Conservation (phyloP, 1,140 invertebrate species). For the Pomacea maculata region DNA sequence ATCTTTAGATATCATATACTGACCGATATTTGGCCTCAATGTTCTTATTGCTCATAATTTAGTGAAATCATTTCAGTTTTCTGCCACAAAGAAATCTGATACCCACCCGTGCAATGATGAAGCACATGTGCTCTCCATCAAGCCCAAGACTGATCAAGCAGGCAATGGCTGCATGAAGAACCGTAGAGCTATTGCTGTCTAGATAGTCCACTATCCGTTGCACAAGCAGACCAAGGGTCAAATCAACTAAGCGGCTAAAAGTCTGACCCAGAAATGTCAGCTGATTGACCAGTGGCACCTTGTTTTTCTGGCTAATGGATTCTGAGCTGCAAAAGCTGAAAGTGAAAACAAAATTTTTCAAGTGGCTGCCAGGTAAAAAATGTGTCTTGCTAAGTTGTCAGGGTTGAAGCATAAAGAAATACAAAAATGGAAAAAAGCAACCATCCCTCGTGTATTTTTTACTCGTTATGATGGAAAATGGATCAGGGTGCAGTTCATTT, state of each 20-base stretch:
- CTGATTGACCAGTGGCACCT: conserved; percentile 65
- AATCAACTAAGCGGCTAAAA: conserved; percentile 58
- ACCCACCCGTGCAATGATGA: conserved; percentile 70
- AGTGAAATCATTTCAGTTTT: too few relatives aligned
- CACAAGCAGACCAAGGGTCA: conserved; percentile 58
- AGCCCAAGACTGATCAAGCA: conserved; percentile 58
- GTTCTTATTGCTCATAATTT: too few relatives aligned
- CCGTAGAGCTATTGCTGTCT: conserved; percentile 46
- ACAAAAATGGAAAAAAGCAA: background rate
- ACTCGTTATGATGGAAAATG: too few relatives aligned
- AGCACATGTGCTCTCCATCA: conserved; percentile 72
- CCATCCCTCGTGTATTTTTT: background rate
- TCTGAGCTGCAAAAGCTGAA: conserved; percentile 9
- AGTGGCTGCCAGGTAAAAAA: background rate
- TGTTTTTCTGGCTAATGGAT: background rate
- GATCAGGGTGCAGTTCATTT: too few relatives aligned
- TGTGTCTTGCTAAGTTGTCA: background rate
- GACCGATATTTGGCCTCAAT: too few relatives aligned
- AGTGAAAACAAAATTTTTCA: background rate
- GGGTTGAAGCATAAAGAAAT: background rate
- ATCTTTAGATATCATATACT: too few relatives aligned
- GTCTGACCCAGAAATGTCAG: conserved; percentile 60
- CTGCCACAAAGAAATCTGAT: background rate
- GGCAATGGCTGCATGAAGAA: conserved; percentile 51
- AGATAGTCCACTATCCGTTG: conserved; percentile 58